Evolutionary conservation across 2,797 vertebrate genomes (phyloP).

Genomic region (Ptychobarbus kaznakovi): DNA sequence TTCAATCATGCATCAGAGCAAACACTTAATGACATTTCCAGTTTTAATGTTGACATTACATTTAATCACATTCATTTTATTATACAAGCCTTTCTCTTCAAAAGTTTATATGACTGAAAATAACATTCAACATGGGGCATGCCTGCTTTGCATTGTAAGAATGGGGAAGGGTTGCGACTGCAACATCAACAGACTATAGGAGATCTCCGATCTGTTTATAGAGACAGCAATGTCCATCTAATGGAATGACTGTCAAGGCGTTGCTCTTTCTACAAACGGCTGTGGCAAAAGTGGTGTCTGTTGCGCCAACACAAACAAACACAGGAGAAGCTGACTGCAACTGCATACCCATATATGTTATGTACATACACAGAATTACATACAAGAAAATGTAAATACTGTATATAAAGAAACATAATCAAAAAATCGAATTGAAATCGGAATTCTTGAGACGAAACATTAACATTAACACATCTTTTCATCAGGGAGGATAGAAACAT

Average conservation of each 20-base stretch:
- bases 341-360: constrained; percentile 72
- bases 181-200: constrained; percentile 68
- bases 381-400: constrained; percentile 69
- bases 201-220: constrained; percentile 62
- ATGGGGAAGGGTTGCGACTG: constrained; percentile 59
- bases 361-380: constrained; percentile 72
- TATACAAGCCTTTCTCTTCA: constrained; percentile 79
- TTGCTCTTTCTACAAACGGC: constrained; percentile 66
- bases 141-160: constrained; percentile 71
- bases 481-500: constrained; percentile 73
- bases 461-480: constrained; percentile 60
- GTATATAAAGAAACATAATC: constrained; percentile 66
- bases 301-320: constrained; percentile 68
- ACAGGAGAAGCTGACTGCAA: constrained; percentile 73
- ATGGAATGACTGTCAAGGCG: constrained; percentile 64
- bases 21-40: constrained; percentile 70
- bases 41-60: constrained; percentile 76
- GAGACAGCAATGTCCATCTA: constrained; percentile 61
- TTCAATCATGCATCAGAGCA: constrained; percentile 52
- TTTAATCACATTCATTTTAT: constrained; percentile 79
- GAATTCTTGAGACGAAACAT: constrained; percentile 71
- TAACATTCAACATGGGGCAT: constrained; percentile 77
- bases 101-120: constrained; percentile 75
- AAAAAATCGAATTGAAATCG: constrained; percentile 53
- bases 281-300: constrained; percentile 71